Percentiles rank a stretch among this genome's conserved stretches.
Evolutionary conservation across 2,113 vertebrate genomes (phyloP).

Genomic region (Nansenia antarctica): DNA sequence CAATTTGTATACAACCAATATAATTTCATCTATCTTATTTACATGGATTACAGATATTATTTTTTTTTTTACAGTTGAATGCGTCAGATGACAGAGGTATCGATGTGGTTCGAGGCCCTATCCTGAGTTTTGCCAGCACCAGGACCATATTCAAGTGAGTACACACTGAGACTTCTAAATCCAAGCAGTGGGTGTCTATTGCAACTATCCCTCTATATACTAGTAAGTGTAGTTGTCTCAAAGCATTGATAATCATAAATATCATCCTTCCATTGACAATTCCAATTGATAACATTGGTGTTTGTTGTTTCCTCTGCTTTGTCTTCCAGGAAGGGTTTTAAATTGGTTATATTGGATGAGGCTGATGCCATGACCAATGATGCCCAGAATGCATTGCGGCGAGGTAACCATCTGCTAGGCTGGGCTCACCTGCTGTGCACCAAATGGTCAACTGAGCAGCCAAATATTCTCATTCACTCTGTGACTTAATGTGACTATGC

Average conservation of each 20-base stretch:
- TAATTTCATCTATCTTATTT: no score
- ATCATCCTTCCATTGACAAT: no score
- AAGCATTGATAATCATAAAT: no score
- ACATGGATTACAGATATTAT: not conserved
- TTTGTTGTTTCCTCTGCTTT: not conserved
- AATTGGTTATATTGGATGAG: slow-evolving; percentile 97
- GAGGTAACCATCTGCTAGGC: slow-evolving; percentile 85
- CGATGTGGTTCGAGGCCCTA: slow-evolving; percentile 89
- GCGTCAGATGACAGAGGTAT: slow-evolving; percentile 96
- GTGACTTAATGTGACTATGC: no score
- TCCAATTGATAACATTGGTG: not conserved
- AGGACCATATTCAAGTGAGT: slow-evolving; percentile 98
- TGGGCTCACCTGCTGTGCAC: slow-evolving; percentile 60
- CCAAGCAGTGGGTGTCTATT: no score
- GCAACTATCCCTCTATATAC: no score
- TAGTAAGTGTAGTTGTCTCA: no score
- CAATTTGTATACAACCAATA: no score
- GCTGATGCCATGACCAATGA: slow-evolving; percentile 98
- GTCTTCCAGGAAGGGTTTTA: slow-evolving; percentile 88
- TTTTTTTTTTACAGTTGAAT: slow-evolving; percentile 80
- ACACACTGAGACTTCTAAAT: no score
- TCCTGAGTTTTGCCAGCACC: slow-evolving; percentile 96
- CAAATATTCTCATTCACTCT: no score
- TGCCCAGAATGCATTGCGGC: slow-evolving; percentile 94
- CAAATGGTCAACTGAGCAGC: slow-evolving; percentile 60